Base-by-base conservation (phyloP, 2,888 invertebrate genomes). In the Digitonthophagus gazella region DNA sequence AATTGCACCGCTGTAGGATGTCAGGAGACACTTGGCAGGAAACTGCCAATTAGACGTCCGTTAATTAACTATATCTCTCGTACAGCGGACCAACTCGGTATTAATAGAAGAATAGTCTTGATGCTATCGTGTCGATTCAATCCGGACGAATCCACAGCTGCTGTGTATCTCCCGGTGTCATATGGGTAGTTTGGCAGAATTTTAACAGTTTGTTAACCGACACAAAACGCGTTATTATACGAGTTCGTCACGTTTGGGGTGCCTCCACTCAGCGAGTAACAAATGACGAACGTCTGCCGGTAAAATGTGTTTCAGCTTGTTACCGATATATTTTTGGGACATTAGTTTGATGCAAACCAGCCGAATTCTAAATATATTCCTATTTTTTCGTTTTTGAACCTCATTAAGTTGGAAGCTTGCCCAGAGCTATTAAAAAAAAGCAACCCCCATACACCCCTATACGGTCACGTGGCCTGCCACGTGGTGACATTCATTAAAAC, bases 401-500 rank as follows among this genome's bases (percentile, higher is more conserved):
- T 44, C 28, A 44, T 44, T 44, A 44, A 44, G 28, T 44, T 44
- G 3, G 11, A 44, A 44, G 11, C 6, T 8, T 6, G 11, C 6
- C 3, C 11, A 11, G 11, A 44, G 6, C 28, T 44, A 44, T 44
- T 44, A 44, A 44, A 44, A 44, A 11, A 44, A 2, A 44, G 6
- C 28, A 44, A 44, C 28, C 28, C 28, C 6, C 28, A 44, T 44
- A 44, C 28, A 44, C 28, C 28, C 28, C 28, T 44, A 44, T 44
- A 8, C 28, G 58, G 69, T 67, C 66, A 58, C 69, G 69, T 69
- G 69, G 57, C 67, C 66, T 68, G 77, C 74, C 79, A 77, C 79
- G 79, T 78, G 79, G 71, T 76, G 70, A 61, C 74, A 77, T 80
- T 78, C 79, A 80, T 79, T 80, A 80, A 79, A 78, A 77, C 75